Evolutionary conservation across 2,797 vertebrate species (phyloP), one percentile per base, ranked within the genome.

Genomic region (Spinus olivaceus): DNA sequence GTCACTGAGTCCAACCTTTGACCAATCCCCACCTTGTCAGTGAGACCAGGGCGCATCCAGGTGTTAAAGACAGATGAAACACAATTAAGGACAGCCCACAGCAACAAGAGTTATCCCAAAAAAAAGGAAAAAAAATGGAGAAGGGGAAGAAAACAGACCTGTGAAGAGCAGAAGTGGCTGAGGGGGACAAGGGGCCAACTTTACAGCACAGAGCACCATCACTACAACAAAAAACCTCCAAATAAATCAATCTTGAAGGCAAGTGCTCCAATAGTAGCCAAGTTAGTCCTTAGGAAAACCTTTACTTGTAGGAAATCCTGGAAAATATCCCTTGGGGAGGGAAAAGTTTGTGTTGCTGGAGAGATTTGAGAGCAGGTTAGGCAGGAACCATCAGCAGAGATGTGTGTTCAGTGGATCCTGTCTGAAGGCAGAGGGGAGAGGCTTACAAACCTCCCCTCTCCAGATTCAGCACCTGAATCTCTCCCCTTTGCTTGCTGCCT

Each of bases 161-260:
- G 51, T 51, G 33, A 77, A 50, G 27, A 69, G 27, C n/a, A 59
- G 30, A 59, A 60, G 21, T 20, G 14, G 46, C 65, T 60, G 56
- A 51, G 3, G 22, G 32, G 32, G 27, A 51, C 27, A 51, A 80
- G 18, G 19, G 16, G 8, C 14, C 10, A 27, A 39, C 51, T 27
- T 67, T 23, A 22, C 1, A 33, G 28, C 6, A 11, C 1, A 2
- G 41, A 91, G 12, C 54, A 63, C 33, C 14, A 56, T 12, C 17
- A 57, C 8, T 5, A 60, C 12, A 12, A 39, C 4, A 28, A 42
- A 63, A 42, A 79, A 16, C 0, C 1, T 7, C 13, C 7, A 14
- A 6, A 70, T 42, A 30, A 14, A 44, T 41, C 5, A 16, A 6
- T 41, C 66, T 77, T 10, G 5, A 71, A 82, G 35, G 16, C 30